Evolutionary conservation across 2,797 vertebrate genomes (phyloP).

Genomic region (Helarctos malayanus): DNA sequence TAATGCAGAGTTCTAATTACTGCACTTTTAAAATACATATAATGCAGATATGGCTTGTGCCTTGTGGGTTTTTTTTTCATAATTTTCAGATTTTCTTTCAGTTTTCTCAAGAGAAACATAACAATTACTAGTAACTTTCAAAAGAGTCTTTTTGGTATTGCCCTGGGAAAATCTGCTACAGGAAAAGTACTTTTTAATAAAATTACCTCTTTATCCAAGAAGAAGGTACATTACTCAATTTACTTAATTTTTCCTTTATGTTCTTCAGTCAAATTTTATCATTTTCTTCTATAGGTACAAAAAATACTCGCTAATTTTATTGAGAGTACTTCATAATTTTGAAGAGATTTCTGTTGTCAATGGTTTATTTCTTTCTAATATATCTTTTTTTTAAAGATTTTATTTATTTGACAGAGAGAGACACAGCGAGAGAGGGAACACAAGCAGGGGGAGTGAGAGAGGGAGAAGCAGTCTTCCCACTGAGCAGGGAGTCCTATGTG

Average conservation of each 20-base stretch:
- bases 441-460: no score
- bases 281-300: not conserved
- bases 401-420: no score
- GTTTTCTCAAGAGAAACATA: not conserved
- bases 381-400: no score
- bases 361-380: not conserved
- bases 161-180: not conserved
- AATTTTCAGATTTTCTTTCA: not conserved
- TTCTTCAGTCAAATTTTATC: not conserved
- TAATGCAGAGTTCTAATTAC: not conserved
- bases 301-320: not conserved
- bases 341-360: not conserved
- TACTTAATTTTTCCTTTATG: not conserved
- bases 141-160: not conserved
- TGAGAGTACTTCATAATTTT: not conserved
- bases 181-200: not conserved
- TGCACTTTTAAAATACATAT: not conserved
- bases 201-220: not conserved
- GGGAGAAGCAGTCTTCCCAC: no score
- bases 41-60: not conserved
- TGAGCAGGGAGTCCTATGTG: no score
- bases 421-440: no score
- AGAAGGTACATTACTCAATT: not conserved
- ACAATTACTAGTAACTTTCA: not conserved
- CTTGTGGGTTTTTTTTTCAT: not conserved